Evolutionary conservation across 2,113 vertebrate genomes (phyloP).

Genomic region (Casuarius casuarius): DNA sequence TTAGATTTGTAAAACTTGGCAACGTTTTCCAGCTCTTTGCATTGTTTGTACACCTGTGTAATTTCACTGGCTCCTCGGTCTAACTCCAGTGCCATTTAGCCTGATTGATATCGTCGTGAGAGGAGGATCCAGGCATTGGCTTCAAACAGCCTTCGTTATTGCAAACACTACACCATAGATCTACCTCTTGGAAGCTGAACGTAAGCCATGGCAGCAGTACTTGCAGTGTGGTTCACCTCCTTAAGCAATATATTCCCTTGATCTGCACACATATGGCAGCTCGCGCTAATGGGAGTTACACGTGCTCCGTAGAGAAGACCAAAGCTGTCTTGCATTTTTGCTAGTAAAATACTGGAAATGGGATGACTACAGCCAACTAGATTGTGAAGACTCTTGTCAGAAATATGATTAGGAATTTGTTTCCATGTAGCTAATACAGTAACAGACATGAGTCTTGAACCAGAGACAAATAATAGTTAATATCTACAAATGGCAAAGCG

Average conservation of each 20-base stretch:
- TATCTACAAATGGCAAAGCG: conserved; percentile 57
- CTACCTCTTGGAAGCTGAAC: neutral
- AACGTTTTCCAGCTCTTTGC: neutral
- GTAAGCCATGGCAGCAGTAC: neutral
- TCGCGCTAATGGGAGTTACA: conserved; percentile 9
- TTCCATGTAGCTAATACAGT: conserved; percentile 48
- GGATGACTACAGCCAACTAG: conserved; percentile 21
- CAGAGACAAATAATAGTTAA: conserved; percentile 42
- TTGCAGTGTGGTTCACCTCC: neutral
- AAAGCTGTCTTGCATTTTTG: conserved; percentile 49
- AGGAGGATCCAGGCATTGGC: neutral
- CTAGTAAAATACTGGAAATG: conserved; percentile 56
- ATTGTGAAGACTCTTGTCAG: conserved; percentile 64
- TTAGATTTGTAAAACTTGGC: neutral
- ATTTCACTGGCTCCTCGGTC: neutral
- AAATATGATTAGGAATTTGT: conserved; percentile 58
- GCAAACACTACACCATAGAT: neutral
- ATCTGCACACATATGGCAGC: neutral
- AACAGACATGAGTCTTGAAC: conserved; percentile 43
- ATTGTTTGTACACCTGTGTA: neutral
- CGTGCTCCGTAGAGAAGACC: conserved; percentile 11
- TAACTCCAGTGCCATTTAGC: neutral
- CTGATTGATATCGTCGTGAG: neutral
- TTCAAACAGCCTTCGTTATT: neutral
- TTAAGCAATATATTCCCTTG: neutral